Conservation (phyloP, 2,888 invertebrate species). For the Merodon equestris region DNA sequence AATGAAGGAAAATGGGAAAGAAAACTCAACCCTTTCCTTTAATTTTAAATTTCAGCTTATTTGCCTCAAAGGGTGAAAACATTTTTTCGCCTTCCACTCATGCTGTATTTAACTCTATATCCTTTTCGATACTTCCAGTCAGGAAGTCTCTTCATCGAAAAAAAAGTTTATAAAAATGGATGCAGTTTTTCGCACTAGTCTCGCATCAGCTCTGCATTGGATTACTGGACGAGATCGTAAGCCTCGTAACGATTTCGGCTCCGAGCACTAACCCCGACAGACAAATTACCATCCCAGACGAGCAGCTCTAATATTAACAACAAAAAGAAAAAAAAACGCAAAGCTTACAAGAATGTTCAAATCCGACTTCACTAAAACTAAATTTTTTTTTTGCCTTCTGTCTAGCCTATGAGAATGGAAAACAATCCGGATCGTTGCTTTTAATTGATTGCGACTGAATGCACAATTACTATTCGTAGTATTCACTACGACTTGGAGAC, state of each 20-base stretch:
- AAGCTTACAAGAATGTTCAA: neutral
- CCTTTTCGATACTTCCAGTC: too few relatives aligned
- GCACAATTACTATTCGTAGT: slow-evolving; percentile 46
- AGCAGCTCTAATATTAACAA: neutral
- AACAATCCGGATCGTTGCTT: slow-evolving; percentile 22
- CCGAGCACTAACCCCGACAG: slow-evolving; percentile 26
- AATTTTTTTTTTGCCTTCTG: slow-evolving; percentile 14
- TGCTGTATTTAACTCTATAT: too few relatives aligned
- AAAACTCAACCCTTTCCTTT: too few relatives aligned
- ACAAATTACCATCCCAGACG: slow-evolving; percentile 35
- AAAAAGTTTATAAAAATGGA: too few relatives aligned
- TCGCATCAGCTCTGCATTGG: too few relatives aligned
- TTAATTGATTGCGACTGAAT: slow-evolving; percentile 62
- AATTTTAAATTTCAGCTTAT: too few relatives aligned
- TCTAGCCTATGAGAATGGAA: slow-evolving; percentile 38
- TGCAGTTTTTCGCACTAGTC: too few relatives aligned
- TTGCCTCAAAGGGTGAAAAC: too few relatives aligned
- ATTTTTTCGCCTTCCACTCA: too few relatives aligned
- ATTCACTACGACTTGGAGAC: slow-evolving; percentile 39
- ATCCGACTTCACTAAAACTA: slow-evolving; percentile 3
- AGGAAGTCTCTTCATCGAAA: too few relatives aligned
- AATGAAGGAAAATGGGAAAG: too few relatives aligned
- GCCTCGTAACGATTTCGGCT: neutral
- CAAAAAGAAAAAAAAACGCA: slow-evolving; percentile 9
- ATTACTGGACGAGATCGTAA: too few relatives aligned